A percentile compares a stretch with the other conserved stretches of the same genome.
phyloP scores from a whole-genome alignment of 1,140 invertebrate species.

The Acarapis woodi region DNA sequence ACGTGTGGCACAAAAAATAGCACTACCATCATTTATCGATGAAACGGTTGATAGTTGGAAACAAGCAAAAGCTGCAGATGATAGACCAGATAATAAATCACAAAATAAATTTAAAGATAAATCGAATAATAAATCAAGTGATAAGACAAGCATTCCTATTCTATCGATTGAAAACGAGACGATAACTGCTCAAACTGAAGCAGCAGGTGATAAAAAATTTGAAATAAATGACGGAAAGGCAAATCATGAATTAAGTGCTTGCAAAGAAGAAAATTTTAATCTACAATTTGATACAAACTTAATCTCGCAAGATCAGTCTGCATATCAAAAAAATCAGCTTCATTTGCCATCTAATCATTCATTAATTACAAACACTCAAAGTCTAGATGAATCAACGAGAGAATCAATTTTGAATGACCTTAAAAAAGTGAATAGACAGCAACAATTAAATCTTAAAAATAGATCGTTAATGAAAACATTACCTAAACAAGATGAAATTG shows the following conservation, averaged over 20 bases:
- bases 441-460: not conserved
- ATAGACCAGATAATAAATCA: not conserved
- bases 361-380: conserved; percentile 13
- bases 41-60: conserved; percentile 61
- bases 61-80: conserved; percentile 15
- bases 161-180: not conserved
- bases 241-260: too few species aligned
- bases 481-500: not conserved
- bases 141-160: not conserved
- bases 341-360: conserved; percentile 8
- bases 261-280: too few species aligned
- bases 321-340: not conserved
- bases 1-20: conserved; percentile 41
- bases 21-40: conserved; percentile 60
- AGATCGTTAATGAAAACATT: not conserved
- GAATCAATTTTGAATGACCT: conserved; percentile 11
- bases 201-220: not conserved
- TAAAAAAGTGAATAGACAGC: not conserved
- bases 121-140: not conserved
- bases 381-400: conserved; percentile 10
- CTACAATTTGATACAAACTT: too few species aligned
- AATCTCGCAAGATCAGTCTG: too few species aligned
- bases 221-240: not conserved
- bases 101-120: not conserved
- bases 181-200: not conserved